phyloP scores from a whole-genome alignment of 2,113 vertebrate genomes.

The Passerina amoena region DNA sequence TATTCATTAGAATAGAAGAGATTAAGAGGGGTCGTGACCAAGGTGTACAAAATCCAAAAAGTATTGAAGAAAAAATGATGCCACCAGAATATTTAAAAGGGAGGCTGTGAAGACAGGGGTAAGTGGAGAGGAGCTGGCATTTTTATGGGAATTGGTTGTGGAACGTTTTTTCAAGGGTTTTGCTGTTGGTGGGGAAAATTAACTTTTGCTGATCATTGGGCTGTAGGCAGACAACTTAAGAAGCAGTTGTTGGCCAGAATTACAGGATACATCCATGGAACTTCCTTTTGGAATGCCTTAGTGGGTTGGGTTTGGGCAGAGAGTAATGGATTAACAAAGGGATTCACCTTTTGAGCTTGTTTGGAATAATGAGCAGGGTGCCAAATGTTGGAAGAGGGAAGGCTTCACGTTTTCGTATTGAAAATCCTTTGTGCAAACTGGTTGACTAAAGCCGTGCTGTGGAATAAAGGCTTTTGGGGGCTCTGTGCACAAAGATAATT shows the following conservation, averaged over 20 bases:
- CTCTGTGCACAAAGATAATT: background rate
- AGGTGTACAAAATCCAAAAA: conserved; percentile 22
- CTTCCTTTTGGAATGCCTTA: background rate
- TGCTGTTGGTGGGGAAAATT: background rate
- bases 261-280: fast-evolving
- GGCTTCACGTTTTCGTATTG: fast-evolving
- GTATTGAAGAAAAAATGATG: background rate
- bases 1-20: conserved; percentile 51
- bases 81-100: conserved; percentile 1
- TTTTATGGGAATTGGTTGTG: background rate
- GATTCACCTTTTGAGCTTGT: background rate
- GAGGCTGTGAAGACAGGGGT: background rate
- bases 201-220: background rate
- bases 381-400: background rate
- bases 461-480: background rate
- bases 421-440: background rate
- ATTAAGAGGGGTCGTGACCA: conserved; percentile 18
- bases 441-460: background rate
- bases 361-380: background rate
- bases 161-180: background rate
- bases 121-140: background rate
- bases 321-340: background rate
- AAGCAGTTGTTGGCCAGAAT: background rate
- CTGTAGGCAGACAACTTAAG: background rate
- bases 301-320: background rate